Conservation (phyloP, 2,888 invertebrate genomes). For the Tuta absoluta region DNA sequence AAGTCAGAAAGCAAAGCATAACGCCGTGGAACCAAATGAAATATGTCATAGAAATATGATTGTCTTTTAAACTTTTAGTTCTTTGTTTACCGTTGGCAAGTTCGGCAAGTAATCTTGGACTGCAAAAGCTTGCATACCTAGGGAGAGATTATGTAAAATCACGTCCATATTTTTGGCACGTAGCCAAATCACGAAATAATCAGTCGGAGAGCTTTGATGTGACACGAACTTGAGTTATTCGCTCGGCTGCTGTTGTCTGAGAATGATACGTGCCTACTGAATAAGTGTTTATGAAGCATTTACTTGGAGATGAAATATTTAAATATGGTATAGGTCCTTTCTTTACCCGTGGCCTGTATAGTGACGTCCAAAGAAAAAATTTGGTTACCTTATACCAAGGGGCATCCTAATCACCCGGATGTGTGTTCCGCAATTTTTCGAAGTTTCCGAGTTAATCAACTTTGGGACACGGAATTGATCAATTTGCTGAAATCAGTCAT, state of each 20-base stretch:
- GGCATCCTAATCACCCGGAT: too few species aligned
- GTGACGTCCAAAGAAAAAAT: too few species aligned
- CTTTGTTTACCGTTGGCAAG: background rate
- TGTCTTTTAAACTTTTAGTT: background rate
- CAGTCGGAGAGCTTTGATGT: conserved; percentile 13
- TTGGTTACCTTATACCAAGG: too few species aligned
- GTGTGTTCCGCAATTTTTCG: too few species aligned
- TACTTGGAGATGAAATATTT: background rate
- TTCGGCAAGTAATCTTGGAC: background rate
- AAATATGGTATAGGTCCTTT: too few species aligned
- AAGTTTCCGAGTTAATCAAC: too few species aligned
- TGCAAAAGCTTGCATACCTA: background rate
- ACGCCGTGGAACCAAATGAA: too few species aligned
- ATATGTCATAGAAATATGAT: too few species aligned
- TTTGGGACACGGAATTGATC: too few species aligned
- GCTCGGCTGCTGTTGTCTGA: background rate
- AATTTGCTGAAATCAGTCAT: too few species aligned
- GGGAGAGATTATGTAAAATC: background rate
- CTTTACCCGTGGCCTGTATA: too few species aligned
- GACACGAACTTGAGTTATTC: conserved; percentile 12
- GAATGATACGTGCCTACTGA: background rate
- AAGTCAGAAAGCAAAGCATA: too few species aligned
- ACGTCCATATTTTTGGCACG: conserved; percentile 7
- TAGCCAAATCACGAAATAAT: conserved; percentile 18
- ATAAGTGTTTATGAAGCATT: background rate